Evolutionary conservation across 2,888 invertebrate genomes (phyloP).

Genomic region (Macaria notata): DNA sequence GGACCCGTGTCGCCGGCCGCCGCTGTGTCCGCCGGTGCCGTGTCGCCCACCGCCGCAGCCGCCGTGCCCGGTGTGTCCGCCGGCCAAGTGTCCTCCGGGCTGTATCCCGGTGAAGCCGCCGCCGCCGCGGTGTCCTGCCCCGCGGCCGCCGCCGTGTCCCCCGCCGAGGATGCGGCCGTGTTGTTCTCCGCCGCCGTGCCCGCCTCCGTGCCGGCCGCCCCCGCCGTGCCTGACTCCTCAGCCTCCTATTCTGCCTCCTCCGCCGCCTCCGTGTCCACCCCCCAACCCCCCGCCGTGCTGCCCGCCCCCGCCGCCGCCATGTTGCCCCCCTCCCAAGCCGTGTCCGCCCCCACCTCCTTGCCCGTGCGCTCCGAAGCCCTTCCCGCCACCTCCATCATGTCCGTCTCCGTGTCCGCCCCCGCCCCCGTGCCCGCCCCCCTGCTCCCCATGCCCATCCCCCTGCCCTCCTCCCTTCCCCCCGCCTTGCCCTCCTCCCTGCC

Average conservation of each 20-base stretch:
- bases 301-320: not conserved
- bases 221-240: not conserved
- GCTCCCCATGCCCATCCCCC: not conserved
- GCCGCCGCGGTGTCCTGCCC: not conserved
- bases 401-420: not conserved
- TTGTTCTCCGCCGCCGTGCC: not conserved
- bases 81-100: not conserved
- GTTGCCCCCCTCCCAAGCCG: no score
- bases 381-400: not conserved
- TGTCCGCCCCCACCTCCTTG: not conserved
- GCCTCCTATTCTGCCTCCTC: not conserved
- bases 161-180: not conserved
- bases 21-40: conserved; percentile 1
- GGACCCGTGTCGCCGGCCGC: not conserved
- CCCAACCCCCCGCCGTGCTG: not conserved
- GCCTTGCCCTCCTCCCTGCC: not conserved
- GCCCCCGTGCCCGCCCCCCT: not conserved
- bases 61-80: not conserved
- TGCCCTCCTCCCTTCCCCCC: not conserved
- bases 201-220: not conserved
- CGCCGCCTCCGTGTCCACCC: not conserved
- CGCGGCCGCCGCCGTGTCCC: not conserved
- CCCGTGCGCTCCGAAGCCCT: not conserved
- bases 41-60: not conserved
- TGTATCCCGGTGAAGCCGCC: not conserved